Base-by-base conservation (phyloP, 1,140 invertebrate species). In the Phenacoccus solenopsis region DNA sequence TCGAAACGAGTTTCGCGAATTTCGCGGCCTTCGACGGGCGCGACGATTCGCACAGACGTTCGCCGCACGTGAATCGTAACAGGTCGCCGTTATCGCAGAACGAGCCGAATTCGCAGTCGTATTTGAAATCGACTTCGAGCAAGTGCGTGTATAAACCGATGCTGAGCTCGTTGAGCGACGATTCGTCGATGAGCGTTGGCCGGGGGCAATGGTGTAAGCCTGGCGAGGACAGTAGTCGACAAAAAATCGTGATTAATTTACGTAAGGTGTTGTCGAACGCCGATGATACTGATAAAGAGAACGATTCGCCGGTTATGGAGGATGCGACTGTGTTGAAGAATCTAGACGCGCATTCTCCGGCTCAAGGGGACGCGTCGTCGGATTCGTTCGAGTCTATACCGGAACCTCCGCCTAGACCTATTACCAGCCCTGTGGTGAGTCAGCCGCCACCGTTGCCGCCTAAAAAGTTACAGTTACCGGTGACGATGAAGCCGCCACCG, bases 381-480 rank as follows among this genome's bases (percentile, higher is more conserved):
- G 59, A 64, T 27, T 64, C 59, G 64, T 78, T 79, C 76, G 83
- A 81, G 74, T 79, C 79, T 73, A 85, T 85, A 21, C 89, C 88
- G 0, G 84, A 89, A 78, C 85, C 85, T 24, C 88, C 88, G 13
- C 88, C 88, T 1, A 78, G 88, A 68, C 87, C 84, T 1, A 82
- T 79, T n/a, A 79, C 69, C 76, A 78, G 70, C 77, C 79, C 72
- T 76, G 75, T 71, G 78, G 80, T 76, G 78, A 81, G 85, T 67
- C 83, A 91, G 73, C 91, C 91, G 0, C 91, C 91, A 10, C 91
- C 91, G 0, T 79, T 93, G 70, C 90, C 90, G 1, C 91, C 91
- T 0, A 93, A 93, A 78, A 91, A 91, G 75, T 83, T 88, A 28
- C 75, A 77, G 32, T 74, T 74, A 16, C 75, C 78, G 72, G 73